Evolutionary conservation across 2,797 vertebrate genomes (phyloP), one percentile per base, ranked within the genome.

Genomic region (Tenualosa ilisha): DNA sequence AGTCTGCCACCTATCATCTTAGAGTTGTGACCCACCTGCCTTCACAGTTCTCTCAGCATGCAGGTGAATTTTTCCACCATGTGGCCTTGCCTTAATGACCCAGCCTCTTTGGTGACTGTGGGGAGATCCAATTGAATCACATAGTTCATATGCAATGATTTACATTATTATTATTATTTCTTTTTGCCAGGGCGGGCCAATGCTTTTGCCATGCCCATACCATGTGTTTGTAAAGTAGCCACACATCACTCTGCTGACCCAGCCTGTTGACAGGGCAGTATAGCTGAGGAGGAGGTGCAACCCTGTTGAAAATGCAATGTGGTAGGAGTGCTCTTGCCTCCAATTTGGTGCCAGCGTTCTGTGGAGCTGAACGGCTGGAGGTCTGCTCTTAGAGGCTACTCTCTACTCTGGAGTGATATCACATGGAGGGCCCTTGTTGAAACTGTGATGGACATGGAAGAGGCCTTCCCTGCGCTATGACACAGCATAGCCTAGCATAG

Each of bases 371-470:
- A 46, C 7, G 40, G 20, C 15, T 2, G 40, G 72, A 22, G 72
- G 72, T 79, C 72, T 46, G 17, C 72, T 79, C 72, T 79, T 20
- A 79, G 17, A 46, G 40, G 17, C 72, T 79, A 46, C 72, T 79
- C 72, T 72, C 65, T 37, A 15, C 37, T 46, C 15, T 43, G 20
- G 72, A 79, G 72, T 79, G 72, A 79, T 79, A 46, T 79, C 15
- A 43, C 40, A 22, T 79, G 13, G 40, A 79, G 72, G 72, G 40
- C 72, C 72, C 72, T 79, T 43, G 17, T 79, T 79, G 40, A 79
- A 15, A 79, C 40, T 3, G 37, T 46, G 72, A 79, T 79, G 72
- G 65, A 72, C 65, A 72, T 72, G 13, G 31, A 72, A 79, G 37
- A 22, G 72, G 72, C 37, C 37, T 8, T 43, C 17, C 17, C 4